phyloP scores from a whole-genome alignment of 1,140 invertebrate genomes.

The Drosophila ironensis region DNA sequence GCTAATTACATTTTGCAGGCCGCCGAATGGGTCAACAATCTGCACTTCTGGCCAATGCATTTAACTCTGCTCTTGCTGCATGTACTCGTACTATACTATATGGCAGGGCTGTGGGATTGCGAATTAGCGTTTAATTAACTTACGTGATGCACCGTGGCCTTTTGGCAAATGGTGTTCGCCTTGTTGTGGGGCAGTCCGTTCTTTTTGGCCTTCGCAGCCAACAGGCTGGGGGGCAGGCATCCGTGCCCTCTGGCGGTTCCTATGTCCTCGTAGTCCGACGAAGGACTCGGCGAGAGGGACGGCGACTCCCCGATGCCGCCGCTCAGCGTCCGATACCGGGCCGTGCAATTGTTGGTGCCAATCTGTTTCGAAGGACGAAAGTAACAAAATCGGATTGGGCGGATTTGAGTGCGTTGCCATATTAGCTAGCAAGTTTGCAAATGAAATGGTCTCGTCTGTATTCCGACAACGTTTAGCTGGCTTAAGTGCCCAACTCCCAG shows the following conservation, averaged over 20 bases:
- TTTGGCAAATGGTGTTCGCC: slow-evolving; percentile 81
- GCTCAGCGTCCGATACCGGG: slow-evolving; percentile 78
- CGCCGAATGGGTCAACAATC: slow-evolving; percentile 52
- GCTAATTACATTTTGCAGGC: slow-evolving; percentile 71
- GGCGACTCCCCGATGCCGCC: slow-evolving; percentile 81
- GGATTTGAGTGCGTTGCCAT: slow-evolving; percentile 50
- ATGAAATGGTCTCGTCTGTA: slow-evolving; percentile 56
- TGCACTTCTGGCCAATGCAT: slow-evolving; percentile 18
- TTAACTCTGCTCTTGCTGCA: neutral
- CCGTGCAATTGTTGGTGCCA: slow-evolving; percentile 82
- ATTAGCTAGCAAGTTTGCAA: slow-evolving; percentile 67
- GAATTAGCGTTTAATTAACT: slow-evolving; percentile 74
- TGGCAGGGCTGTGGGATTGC: neutral
- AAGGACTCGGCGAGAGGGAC: slow-evolving; percentile 80
- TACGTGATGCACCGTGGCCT: slow-evolving; percentile 82
- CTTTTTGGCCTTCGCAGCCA: slow-evolving; percentile 78
- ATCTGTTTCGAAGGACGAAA: slow-evolving; percentile 54
- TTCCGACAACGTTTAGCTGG: slow-evolving; percentile 67
- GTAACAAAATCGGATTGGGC: slow-evolving; percentile 31
- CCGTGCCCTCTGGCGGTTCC: slow-evolving; percentile 68
- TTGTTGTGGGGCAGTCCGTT: slow-evolving; percentile 77
- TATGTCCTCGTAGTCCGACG: slow-evolving; percentile 82
- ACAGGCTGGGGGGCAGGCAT: slow-evolving; percentile 62
- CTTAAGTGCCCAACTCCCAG: slow-evolving; percentile 58
- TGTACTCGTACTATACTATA: neutral